Evolutionary conservation across 1,140 invertebrate species (phyloP).

Genomic region (Rhizoglyphus robini): DNA sequence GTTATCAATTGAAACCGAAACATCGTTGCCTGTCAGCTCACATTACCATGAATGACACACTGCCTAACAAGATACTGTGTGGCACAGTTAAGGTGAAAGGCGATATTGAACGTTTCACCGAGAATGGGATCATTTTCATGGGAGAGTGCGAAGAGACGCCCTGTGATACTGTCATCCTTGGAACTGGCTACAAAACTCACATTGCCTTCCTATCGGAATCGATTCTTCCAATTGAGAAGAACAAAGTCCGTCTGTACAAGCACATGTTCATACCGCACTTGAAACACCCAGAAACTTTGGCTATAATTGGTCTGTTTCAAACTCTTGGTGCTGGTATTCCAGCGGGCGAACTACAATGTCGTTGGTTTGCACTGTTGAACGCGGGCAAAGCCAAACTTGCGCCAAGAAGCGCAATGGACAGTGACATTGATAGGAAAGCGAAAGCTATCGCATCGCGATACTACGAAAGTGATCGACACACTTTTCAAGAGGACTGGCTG

Average conservation of each 20-base stretch:
- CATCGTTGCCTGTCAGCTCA: slow-evolving; percentile 38
- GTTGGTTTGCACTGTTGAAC: slow-evolving; percentile 32
- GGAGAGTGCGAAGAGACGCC: slow-evolving; percentile 22
- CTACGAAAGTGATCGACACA: slow-evolving; percentile 34
- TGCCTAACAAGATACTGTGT: slow-evolving; percentile 39
- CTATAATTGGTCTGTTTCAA: slow-evolving; percentile 42
- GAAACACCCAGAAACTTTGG: slow-evolving; percentile 30
- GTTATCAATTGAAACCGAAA: slow-evolving; percentile 36
- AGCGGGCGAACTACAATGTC: slow-evolving; percentile 39
- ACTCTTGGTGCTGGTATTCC: slow-evolving; percentile 39
- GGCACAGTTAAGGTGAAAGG: slow-evolving; percentile 37
- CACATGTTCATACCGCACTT: slow-evolving; percentile 35
- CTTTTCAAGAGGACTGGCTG: slow-evolving; percentile 36
- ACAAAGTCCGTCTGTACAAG: slow-evolving; percentile 37
- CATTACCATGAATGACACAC: slow-evolving; percentile 42
- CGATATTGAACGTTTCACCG: slow-evolving; percentile 32
- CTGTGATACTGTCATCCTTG: slow-evolving; percentile 34
- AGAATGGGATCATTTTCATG: slow-evolving; percentile 33
- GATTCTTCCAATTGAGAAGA: slow-evolving; percentile 28
- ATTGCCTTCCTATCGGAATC: slow-evolving; percentile 34
- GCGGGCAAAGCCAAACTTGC: slow-evolving; percentile 25
- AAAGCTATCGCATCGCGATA: slow-evolving; percentile 29
- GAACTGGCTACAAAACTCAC: slow-evolving; percentile 33
- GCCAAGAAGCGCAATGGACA: slow-evolving; percentile 28
- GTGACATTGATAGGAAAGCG: slow-evolving; percentile 32